Evolutionary conservation across 2,113 vertebrate species (phyloP).

Genomic region (Chamaetylas fuelleborni): DNA sequence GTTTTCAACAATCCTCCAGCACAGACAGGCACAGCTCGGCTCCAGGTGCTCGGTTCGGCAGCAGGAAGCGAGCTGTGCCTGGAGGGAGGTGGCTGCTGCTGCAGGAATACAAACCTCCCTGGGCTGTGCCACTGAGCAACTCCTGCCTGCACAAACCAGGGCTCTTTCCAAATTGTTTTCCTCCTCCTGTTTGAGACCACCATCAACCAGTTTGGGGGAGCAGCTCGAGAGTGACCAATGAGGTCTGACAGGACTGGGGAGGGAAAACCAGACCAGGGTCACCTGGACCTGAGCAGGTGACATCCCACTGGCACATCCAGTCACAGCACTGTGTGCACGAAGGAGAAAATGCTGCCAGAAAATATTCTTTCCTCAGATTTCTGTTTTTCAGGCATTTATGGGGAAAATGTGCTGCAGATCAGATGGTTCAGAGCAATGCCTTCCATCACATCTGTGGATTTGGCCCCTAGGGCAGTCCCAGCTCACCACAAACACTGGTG

Average conservation of each 20-base stretch:
- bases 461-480: background rate
- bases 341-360: background rate
- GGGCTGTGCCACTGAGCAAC: background rate
- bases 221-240: accelerated
- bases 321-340: accelerated
- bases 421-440: background rate
- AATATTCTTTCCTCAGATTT: background rate
- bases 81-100: background rate
- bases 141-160: background rate
- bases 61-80: background rate
- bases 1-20: background rate
- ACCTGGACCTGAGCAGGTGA: accelerated
- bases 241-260: background rate
- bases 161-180: background rate
- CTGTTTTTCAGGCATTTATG: background rate
- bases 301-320: accelerated
- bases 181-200: background rate
- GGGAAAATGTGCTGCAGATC: background rate
- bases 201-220: background rate
- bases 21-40: background rate
- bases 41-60: accelerated
- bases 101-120: background rate
- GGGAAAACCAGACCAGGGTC: background rate
- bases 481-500: background rate
- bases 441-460: background rate